phyloP scores from a whole-genome alignment of 1,140 invertebrate species.

The Drosophila lacteicornis region DNA sequence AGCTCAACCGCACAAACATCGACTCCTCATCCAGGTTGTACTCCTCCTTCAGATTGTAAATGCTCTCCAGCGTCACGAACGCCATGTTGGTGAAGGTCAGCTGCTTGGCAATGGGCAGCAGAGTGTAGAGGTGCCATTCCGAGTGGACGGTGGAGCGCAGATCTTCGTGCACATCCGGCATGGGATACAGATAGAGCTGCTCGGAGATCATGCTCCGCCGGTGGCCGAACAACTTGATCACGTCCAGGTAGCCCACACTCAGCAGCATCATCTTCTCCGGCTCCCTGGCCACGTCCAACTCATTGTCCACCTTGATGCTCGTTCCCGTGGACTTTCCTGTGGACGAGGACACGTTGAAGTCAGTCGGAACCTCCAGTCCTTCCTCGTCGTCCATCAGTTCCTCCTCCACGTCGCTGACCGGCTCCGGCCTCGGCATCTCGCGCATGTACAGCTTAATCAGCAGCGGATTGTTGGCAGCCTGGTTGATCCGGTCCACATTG shows the following conservation, averaged over 20 bases:
- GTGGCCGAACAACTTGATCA: slow-evolving; percentile 69
- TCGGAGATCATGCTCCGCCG: slow-evolving; percentile 49
- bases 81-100: slow-evolving; percentile 61
- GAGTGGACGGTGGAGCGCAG: slow-evolving; percentile 49
- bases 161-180: slow-evolving; percentile 42
- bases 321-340: too few species aligned
- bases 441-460: slow-evolving; percentile 58
- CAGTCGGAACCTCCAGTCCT: not conserved
- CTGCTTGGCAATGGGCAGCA: slow-evolving; percentile 70
- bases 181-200: slow-evolving; percentile 55
- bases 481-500: slow-evolving; percentile 66
- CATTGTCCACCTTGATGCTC: not conserved
- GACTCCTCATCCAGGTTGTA: slow-evolving; percentile 25
- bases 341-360: not conserved
- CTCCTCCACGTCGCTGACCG: not conserved
- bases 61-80: slow-evolving; percentile 68
- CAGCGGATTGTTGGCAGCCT: slow-evolving; percentile 68
- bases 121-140: slow-evolving; percentile 73
- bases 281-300: not conserved
- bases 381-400: not conserved
- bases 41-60: slow-evolving; percentile 59
- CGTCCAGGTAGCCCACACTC: slow-evolving; percentile 65
- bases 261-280: slow-evolving; percentile 29
- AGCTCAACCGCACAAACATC: slow-evolving; percentile 45
- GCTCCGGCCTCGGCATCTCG: not conserved